Conservation (phyloP, 92 coral and sea anemone genomes). For the Siderastrea siderea region DNA sequence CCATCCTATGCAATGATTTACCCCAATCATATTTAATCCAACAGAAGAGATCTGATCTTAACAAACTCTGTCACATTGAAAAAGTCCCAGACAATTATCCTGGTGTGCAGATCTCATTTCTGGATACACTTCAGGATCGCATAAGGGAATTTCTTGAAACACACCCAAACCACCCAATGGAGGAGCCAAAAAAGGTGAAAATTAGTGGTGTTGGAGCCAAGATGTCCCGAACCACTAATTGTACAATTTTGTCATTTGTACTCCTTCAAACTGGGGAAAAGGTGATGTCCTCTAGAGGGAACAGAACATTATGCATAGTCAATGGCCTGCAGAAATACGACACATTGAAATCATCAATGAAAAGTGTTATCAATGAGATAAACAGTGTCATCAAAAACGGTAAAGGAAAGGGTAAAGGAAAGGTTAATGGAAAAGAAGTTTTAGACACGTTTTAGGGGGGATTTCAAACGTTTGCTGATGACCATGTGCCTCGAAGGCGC, state of each 20-base stretch:
- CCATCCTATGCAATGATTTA: slow-evolving; percentile 25
- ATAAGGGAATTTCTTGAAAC: slow-evolving; percentile 13
- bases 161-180: slow-evolving; percentile 26
- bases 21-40: slow-evolving; percentile 67
- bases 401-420: neutral
- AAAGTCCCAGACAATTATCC: slow-evolving; percentile 51
- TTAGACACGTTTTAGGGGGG: slow-evolving; percentile 33
- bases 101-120: slow-evolving; percentile 64
- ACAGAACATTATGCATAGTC: slow-evolving; percentile 52
- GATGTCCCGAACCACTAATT: too few relatives aligned
- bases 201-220: too few relatives aligned
- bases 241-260: too few relatives aligned
- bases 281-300: slow-evolving; percentile 68
- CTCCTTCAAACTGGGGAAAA: neutral
- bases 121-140: slow-evolving; percentile 31
- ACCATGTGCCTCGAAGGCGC: slow-evolving; percentile 63
- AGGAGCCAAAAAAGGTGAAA: neutral
- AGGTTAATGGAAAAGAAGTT: slow-evolving; percentile 4
- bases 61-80: slow-evolving; percentile 58
- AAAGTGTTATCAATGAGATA: slow-evolving; percentile 23
- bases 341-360: slow-evolving; percentile 32
- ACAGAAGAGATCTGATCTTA: slow-evolving; percentile 54
- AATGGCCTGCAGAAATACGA: slow-evolving; percentile 66
- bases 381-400: slow-evolving; percentile 13
- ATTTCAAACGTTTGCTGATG: slow-evolving; percentile 58